Conservation (phyloP, 2,888 invertebrate species). For the Folsomia manolachei region DNA sequence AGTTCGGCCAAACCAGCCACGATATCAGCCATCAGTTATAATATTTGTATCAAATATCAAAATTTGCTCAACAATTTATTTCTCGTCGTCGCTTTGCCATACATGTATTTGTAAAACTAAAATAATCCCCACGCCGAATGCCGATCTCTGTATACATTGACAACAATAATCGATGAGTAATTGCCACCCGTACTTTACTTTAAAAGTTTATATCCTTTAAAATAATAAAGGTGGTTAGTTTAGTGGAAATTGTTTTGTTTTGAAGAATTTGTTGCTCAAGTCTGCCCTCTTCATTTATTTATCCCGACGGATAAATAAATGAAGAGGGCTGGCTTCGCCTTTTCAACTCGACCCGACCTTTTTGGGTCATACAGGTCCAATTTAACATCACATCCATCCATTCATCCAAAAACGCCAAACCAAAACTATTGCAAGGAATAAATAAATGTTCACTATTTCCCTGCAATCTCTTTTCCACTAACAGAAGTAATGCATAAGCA, state of each 20-base stretch:
- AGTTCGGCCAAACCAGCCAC: too few species aligned
- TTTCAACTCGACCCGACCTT: too few species aligned
- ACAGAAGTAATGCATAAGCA: not conserved
- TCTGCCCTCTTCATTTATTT: too few species aligned
- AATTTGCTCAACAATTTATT: conserved; percentile 1
- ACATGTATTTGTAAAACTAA: not conserved
- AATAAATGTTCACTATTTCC: too few species aligned
- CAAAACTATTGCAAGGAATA: too few species aligned
- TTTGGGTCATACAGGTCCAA: too few species aligned
- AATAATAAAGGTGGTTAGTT: not conserved
- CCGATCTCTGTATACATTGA: too few species aligned
- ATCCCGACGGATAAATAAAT: too few species aligned
- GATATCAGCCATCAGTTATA: not conserved
- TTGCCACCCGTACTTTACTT: not conserved
- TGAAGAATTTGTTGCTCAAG: not conserved
- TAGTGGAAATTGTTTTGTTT: not conserved
- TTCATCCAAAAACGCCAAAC: not conserved
- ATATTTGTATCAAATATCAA: not conserved
- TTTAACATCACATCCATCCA: not conserved
- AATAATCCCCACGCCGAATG: too few species aligned
- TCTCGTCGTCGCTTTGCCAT: not conserved
- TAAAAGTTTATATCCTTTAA: not conserved
- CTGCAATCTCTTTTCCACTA: too few species aligned
- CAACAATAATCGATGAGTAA: not conserved
- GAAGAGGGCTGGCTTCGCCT: too few species aligned